Base-by-base conservation (phyloP, 2,113 vertebrate species). In the Nannobrachium achirus region DNA sequence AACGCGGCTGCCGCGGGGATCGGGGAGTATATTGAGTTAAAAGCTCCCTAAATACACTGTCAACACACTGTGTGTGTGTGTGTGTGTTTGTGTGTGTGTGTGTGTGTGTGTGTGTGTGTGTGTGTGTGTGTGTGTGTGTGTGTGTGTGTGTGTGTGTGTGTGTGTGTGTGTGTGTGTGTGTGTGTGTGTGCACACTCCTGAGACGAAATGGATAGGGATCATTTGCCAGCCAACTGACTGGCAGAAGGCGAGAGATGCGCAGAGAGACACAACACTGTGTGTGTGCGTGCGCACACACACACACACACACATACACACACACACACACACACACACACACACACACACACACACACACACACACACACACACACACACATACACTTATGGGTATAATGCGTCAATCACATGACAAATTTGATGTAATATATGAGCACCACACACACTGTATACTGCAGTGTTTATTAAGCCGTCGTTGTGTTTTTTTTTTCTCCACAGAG, bases 31-130 rank as follows among this genome's bases (percentile, higher is more conserved):
- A 83, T 82, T 67, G 73, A 89, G 76, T 86, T 87, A 86, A 89
- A 89, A 85, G 80, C 79, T 82, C 80, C 75, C 71, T 84, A 84
- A 90, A 88, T 82, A 75, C 73, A 79, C 77, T 72, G 75, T 80
- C 76, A 78, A 85, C 80, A 83, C 75, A 70, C 69, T 63, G 61
- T 66, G 67, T 7, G 2, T 33, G 25, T 33, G 25, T 33, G 25
- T 33, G 25, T 33, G 25, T 33, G 25, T 33, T 3, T 33, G 25
- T 33, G 25, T 33, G 25, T 33, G 25, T 33, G 25, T 25, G 25
- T 25, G 25, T 25, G 25, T 25, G 25, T 25, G 25, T 25, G 25
- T 25, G 25, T 25, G 25, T 25, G 25, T 25, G 25, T 25, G 25
- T 25, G 25, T 25, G 25, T 25, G 25, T 25, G 25, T 25, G 25